Conservation (phyloP, 2,888 invertebrate genomes). For the Leuctra nigra region DNA sequence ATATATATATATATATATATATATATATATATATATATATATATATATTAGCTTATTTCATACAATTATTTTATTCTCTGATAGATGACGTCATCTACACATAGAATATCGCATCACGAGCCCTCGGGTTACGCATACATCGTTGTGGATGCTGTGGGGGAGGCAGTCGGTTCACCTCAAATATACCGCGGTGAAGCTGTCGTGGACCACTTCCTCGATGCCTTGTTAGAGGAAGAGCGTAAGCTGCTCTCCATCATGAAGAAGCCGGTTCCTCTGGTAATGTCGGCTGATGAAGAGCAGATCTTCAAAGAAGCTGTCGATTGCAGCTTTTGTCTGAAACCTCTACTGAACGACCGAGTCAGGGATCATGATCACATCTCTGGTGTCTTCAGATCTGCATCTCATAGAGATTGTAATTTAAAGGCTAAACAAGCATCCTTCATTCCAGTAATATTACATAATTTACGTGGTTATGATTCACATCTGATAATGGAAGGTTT, state of each 20-base stretch:
- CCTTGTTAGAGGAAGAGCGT: neutral
- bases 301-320: conserved; percentile 28
- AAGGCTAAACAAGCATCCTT: conserved; percentile 32
- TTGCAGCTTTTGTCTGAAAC: conserved; percentile 32
- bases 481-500: conserved; percentile 33
- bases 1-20: too few relatives aligned
- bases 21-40: too few relatives aligned
- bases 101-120: neutral
- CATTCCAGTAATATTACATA: conserved; percentile 36
- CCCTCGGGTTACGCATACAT: neutral
- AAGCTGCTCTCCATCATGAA: conserved; percentile 19
- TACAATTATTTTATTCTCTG: too few relatives aligned
- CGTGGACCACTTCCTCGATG: neutral
- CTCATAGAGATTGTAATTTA: conserved; percentile 35
- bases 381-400: conserved; percentile 32
- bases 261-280: conserved; percentile 25
- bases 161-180: neutral
- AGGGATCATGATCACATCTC: conserved; percentile 34
- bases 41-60: too few relatives aligned
- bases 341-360: conserved; percentile 29
- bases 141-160: neutral
- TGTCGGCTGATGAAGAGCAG: conserved; percentile 27
- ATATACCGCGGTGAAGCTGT: neutral
- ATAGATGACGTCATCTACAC: neutral
- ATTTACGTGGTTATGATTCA: conserved; percentile 33